Base-by-base conservation (phyloP, 37 sponge, comb jelly and placozoan genomes). In the Tethya wilhelma region DNA sequence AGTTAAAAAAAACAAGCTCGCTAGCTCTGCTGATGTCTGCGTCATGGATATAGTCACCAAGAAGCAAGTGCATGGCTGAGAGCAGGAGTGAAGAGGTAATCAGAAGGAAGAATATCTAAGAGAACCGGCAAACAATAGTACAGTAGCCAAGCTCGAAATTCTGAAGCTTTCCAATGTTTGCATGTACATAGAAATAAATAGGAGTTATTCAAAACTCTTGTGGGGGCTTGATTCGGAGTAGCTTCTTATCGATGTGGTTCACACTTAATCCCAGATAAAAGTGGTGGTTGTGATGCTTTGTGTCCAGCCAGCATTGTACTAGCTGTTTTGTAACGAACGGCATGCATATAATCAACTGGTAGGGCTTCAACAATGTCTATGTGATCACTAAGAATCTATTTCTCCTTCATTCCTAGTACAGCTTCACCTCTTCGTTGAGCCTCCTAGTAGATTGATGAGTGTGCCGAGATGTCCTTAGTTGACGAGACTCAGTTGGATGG, bases 81-180 rank as follows among this genome's bases (percentile, higher is more conserved):
- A 73, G 22, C 31, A 73, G 37, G 32, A 73, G 56, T 31, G 37
- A 56, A 55, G 56, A 56, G 31, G 56, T 73, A 73, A 0, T 73
- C 74, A 22, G 56, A 26, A 56, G 74, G 74, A 22, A 73, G 34
- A 31, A 73, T 19, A 56, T 9, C 31, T 31, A 28, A 56, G 19
- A 73, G 74, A 12, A 73, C 74, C 33, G 74, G 74, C 20, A 73
- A 12, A 32, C 56, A 32, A 31, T 73, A 73, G 4, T 53, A 49
- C 7, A 73, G 38, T 30, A 73, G 56, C 49, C 49, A 73, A 32
- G 74, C 74, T 29, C 55, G 55, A 53, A 38, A 73, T 38, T 73
- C 74, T 22, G 74, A 73, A 53, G 74, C 74, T 31, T 73, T 73
- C 74, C 74, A 73, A 49, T 45, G 44, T 20, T 45, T 26, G 31